These are phyloP conservation scores for Centropristis striata DNA, from an alignment of 2,113 vertebrate species.

Conservation along the genomic window DNA sequence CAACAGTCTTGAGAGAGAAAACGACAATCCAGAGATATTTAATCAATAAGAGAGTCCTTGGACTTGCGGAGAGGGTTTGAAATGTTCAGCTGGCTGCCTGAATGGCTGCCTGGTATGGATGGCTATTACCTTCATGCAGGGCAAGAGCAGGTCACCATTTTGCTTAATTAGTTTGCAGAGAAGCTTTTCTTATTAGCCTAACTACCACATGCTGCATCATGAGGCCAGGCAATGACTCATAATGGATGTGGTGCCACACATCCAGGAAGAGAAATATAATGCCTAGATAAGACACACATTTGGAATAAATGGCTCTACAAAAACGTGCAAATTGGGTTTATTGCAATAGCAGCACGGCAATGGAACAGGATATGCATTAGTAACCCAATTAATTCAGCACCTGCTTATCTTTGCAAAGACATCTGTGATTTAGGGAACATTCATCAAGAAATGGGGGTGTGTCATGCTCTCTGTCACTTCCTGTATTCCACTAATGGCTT, in stretches of 20 bases:
- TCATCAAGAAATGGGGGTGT: no score
- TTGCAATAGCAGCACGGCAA: neutral
- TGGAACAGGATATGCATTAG: neutral
- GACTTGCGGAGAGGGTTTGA: slow-evolving; percentile 40
- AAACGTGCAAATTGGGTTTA: slow-evolving; percentile 25
- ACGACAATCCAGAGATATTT: slow-evolving; percentile 39
- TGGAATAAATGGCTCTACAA: neutral
- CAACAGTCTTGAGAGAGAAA: slow-evolving; percentile 32
- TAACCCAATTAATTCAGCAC: neutral
- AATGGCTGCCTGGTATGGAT: slow-evolving; percentile 30
- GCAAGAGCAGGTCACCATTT: slow-evolving; percentile 39
- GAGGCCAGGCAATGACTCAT: slow-evolving; percentile 42
- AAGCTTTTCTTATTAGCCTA: slow-evolving; percentile 35
- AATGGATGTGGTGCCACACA: slow-evolving; percentile 20
- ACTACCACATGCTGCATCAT: slow-evolving; percentile 37
- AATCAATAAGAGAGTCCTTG: slow-evolving; percentile 61
- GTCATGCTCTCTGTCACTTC: no score
- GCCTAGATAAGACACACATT: slow-evolving; percentile 5
- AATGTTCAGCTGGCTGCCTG: slow-evolving; percentile 31
- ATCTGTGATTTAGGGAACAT: no score
- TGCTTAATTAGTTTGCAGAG: slow-evolving; percentile 58
- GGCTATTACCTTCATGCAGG: slow-evolving; percentile 41
- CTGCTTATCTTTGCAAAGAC: no score
- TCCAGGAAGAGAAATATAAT: slow-evolving; percentile 2
- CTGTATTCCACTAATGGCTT: no score